Conservation (phyloP, 2,888 invertebrate species). For the Ormyrus labotus region DNA sequence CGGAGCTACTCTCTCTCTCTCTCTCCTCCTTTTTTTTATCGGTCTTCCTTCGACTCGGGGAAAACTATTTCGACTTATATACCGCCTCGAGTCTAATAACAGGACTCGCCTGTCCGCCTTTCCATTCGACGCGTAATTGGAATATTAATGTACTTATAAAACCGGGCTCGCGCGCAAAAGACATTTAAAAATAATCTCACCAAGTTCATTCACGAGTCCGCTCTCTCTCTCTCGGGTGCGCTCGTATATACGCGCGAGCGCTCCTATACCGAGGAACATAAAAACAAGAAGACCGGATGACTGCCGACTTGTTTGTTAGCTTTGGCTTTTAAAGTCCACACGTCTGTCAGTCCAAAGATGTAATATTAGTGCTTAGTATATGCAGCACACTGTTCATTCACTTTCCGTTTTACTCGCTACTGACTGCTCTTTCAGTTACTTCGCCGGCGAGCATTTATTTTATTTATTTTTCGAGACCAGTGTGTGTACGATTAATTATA, state of each 20-base stretch:
- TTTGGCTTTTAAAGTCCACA: constrained; percentile 75
- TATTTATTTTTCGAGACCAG: too few relatives aligned
- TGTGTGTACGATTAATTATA: too few relatives aligned
- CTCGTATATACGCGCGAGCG: constrained; percentile 63
- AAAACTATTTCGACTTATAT: constrained; percentile 19
- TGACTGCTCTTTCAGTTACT: not conserved
- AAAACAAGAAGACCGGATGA: constrained; percentile 76
- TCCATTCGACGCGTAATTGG: constrained; percentile 7
- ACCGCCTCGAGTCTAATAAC: not conserved
- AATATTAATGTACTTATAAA: not conserved
- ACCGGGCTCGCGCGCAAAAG: constrained; percentile 7
- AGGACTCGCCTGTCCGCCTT: not conserved
- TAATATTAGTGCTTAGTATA: constrained; percentile 75
- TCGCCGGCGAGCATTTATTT: too few relatives aligned
- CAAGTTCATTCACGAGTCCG: constrained; percentile 37
- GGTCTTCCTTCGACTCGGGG: not conserved
- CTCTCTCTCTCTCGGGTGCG: too few relatives aligned
- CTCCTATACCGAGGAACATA: constrained; percentile 69
- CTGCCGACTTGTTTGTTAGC: constrained; percentile 76
- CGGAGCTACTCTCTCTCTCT: constrained; percentile 14
- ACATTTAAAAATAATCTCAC: constrained; percentile 54
- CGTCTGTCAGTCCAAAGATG: constrained; percentile 75
- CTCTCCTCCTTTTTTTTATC: constrained; percentile 55
- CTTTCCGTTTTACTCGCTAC: constrained; percentile 62
- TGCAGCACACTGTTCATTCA: constrained; percentile 66